Percentiles rank a stretch among this genome's conserved stretches.
These are phyloP conservation scores for Herminia tarsipennalis DNA, from an alignment of 2,888 invertebrate species.

Conservation along the genomic window DNA sequence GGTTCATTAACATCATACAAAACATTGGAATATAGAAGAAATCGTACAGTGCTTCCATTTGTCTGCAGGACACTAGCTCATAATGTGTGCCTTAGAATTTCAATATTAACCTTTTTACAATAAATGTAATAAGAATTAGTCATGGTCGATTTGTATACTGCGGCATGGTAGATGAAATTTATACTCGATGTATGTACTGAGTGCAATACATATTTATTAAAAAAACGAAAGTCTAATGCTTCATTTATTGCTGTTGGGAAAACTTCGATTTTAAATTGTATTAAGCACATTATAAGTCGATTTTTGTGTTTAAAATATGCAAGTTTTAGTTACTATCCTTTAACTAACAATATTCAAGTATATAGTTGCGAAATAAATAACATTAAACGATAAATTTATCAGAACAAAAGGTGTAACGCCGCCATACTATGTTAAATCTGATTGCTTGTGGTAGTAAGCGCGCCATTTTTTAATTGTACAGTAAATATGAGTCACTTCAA, in stretches of 20 bases:
- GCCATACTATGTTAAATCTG: constrained; percentile 50
- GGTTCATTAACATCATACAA: constrained; percentile 47
- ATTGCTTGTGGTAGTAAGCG: constrained; percentile 44
- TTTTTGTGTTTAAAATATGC: constrained; percentile 47
- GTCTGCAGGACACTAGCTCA: constrained; percentile 61
- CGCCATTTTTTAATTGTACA: constrained; percentile 66
- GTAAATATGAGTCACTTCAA: constrained; percentile 81
- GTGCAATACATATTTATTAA: constrained; percentile 80
- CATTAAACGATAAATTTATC: constrained; percentile 48
- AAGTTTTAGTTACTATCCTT: constrained; percentile 56
- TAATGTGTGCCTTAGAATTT: constrained; percentile 70
- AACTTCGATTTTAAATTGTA: constrained; percentile 39
- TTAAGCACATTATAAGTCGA: constrained; percentile 44
- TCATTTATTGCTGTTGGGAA: constrained; percentile 36
- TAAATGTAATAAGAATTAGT: constrained; percentile 32
- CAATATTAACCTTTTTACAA: constrained; percentile 52
- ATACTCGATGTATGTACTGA: constrained; percentile 55
- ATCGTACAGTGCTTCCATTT: constrained; percentile 58
- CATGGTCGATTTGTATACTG: constrained; percentile 20
- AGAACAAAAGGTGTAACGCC: constrained; percentile 60
- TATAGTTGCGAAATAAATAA: constrained; percentile 62
- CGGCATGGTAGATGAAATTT: constrained; percentile 40
- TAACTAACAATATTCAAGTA: constrained; percentile 70
- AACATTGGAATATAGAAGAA: constrained; percentile 35
- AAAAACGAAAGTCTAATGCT: constrained; percentile 36